Percentiles rank a stretch among this genome's conserved stretches.
Evolutionary conservation across 2,888 invertebrate species (phyloP).

Genomic region (Meloe dianella): DNA sequence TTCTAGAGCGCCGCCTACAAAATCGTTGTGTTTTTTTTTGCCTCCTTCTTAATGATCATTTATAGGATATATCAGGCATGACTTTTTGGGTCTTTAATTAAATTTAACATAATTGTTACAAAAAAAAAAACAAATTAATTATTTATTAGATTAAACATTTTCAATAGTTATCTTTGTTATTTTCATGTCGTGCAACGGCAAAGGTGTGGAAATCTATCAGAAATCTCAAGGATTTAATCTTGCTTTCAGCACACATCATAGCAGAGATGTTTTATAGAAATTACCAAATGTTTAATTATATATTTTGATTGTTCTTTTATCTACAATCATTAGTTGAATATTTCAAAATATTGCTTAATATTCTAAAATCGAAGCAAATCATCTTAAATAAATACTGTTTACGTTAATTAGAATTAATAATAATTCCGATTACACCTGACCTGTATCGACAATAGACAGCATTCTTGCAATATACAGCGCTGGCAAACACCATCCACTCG

Average conservation of each 20-base stretch:
- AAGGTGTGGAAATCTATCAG: background rate
- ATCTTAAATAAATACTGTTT: background rate
- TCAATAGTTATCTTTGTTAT: background rate
- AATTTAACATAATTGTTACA: background rate
- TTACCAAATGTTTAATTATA: slow-evolving; percentile 8
- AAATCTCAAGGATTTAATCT: background rate
- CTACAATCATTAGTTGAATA: background rate
- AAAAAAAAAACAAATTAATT: background rate
- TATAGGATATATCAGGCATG: background rate
- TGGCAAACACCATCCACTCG: too few species aligned
- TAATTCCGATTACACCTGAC: too few species aligned
- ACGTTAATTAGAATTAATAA: background rate
- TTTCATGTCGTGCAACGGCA: background rate
- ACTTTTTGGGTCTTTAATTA: background rate
- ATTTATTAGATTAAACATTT: background rate
- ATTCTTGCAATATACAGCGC: too few species aligned
- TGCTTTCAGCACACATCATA: background rate
- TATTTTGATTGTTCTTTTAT: background rate
- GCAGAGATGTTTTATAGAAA: background rate
- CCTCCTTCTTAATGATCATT: background rate
- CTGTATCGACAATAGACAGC: too few species aligned
- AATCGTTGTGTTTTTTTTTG: background rate
- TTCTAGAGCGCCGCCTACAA: slow-evolving; percentile 18
- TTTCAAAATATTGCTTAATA: background rate
- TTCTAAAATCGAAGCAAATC: background rate